Base-by-base conservation (phyloP, 2,888 invertebrate species). In the Melinaea marsaeus region DNA sequence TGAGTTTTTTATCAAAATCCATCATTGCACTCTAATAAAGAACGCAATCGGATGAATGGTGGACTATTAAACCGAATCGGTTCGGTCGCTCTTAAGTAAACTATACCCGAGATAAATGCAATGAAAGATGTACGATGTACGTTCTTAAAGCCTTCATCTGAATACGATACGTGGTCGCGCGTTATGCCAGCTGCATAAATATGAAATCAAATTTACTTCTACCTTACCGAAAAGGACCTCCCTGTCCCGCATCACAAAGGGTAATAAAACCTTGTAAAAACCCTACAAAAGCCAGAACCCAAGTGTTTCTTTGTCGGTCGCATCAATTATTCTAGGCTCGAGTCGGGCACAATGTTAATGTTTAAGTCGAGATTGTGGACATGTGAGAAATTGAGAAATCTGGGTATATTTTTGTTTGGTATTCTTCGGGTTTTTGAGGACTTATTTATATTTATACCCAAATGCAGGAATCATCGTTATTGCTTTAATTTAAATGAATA, bases 321-420 rank as follows among this genome's bases (percentile, higher is more conserved):
- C 68, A 69, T 69, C 69, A 68, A 69, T 69, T 68, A 69, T 66
- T 66, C 63, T 48, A 57, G 61, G 58, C 60, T 54, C 60, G 73
- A 72, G 73, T 74, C 72, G 75, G 71, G 68, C 72, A 72, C 72
- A 56, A 58, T 54, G 63, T 60, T 63, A 57, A 60, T 60, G 63
- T 63, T 57, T 34, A 11, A 60, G 46, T 55, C 62, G 60, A 48
- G 57, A 61, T 57, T 61, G 61, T 62, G 62, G 61, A 54, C 37
- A 45, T 32, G 51, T 51, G 51, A 51, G 32, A 51, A 51, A 51
- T 51, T 51, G 51, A 51, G 32, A 32, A 51, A 51, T 32, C 51
- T 51, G 32, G 32, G 32, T 51, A 32, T 32, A 51, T 22, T 51
- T 51, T 32, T 51, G 51, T 51, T 51, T 22, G 32, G 11, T 22